Evolutionary conservation across 2,888 invertebrate genomes (phyloP).

Genomic region (Peribatodes rhomboidaria): DNA sequence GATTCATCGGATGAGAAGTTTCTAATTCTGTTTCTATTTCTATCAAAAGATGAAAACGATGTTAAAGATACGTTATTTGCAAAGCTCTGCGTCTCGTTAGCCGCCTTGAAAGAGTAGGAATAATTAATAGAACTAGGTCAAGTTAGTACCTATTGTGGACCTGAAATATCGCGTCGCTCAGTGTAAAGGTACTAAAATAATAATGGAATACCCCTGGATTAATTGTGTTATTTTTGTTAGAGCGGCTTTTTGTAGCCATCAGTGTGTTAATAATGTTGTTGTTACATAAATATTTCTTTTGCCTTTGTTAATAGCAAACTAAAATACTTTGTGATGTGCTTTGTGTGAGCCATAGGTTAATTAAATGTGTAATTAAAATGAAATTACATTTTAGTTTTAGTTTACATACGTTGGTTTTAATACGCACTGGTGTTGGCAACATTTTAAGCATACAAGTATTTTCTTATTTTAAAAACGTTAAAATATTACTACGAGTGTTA

Average conservation of each 20-base stretch:
- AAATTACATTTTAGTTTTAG: neutral
- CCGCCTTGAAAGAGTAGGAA: neutral
- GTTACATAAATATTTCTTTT: constrained; percentile 62
- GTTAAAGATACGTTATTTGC: too few relatives aligned
- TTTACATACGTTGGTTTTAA: neutral
- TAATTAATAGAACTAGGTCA: neutral
- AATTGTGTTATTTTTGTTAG: constrained; percentile 78
- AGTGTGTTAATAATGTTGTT: constrained; percentile 70
- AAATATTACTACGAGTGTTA: too few relatives aligned
- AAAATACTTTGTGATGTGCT: constrained; percentile 40
- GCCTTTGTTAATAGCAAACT: constrained; percentile 47
- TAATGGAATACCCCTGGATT: constrained; percentile 57
- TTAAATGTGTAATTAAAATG: neutral
- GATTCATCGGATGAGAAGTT: too few relatives aligned
- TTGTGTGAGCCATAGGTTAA: constrained; percentile 23
- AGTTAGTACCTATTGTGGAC: too few relatives aligned
- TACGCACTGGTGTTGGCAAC: neutral
- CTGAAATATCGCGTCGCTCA: constrained; percentile 2
- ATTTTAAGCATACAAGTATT: too few relatives aligned
- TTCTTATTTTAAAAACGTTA: too few relatives aligned
- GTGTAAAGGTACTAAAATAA: constrained; percentile 53
- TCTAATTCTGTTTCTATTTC: too few relatives aligned
- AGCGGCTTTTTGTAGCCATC: constrained; percentile 61
- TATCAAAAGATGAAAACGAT: too few relatives aligned
- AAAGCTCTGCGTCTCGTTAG: too few relatives aligned